phyloP scores from a whole-genome alignment of 2,888 invertebrate genomes.

The Euzophera pinguis region DNA sequence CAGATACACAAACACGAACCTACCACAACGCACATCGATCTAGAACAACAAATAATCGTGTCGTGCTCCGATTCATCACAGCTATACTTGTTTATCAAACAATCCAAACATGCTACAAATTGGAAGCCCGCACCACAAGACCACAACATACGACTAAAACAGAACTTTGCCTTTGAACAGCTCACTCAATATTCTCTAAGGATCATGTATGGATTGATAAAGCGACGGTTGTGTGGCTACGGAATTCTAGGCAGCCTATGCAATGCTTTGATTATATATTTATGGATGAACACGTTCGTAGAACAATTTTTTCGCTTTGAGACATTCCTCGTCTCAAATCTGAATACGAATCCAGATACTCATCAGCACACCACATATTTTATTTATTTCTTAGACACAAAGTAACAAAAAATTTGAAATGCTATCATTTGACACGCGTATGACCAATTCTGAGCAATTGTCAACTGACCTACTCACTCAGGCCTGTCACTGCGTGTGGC shows the following conservation, averaged over 20 bases:
- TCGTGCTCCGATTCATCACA: constrained; percentile 24
- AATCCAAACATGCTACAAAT: constrained; percentile 42
- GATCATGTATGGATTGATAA: background rate
- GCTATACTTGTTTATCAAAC: constrained; percentile 48
- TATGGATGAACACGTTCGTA: too few relatives aligned
- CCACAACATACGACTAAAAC: background rate
- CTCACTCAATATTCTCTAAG: background rate
- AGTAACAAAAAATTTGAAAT: too few relatives aligned
- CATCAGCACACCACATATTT: too few relatives aligned
- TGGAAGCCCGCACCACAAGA: constrained; percentile 30
- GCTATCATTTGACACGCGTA: background rate
- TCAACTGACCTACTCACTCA: constrained; percentile 5
- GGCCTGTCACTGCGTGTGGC: constrained; percentile 2
- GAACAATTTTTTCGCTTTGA: too few relatives aligned
- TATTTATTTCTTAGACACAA: too few relatives aligned
- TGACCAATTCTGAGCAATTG: background rate
- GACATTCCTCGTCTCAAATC: too few relatives aligned
- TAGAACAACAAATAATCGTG: constrained; percentile 40
- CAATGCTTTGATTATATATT: too few relatives aligned
- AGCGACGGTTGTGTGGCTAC: too few relatives aligned
- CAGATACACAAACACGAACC: constrained; percentile 26
- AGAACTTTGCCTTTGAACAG: background rate
- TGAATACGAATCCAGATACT: too few relatives aligned
- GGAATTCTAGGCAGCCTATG: too few relatives aligned
- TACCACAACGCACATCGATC: constrained; percentile 24